Evolutionary conservation across 1,140 invertebrate genomes (phyloP).

Genomic region (Zaprionus camerounensis): DNA sequence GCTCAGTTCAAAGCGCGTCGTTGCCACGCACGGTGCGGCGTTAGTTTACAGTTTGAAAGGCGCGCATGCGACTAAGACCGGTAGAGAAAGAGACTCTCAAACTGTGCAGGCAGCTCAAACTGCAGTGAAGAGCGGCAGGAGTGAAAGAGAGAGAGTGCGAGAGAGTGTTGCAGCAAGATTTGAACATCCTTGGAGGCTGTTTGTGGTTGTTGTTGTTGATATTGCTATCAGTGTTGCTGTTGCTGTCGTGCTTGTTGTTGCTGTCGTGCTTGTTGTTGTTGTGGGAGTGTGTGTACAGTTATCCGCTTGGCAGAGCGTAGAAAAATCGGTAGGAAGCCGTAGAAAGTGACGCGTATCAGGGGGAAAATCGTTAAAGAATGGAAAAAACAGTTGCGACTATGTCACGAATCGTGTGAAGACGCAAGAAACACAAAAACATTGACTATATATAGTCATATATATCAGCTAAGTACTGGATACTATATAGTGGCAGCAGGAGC

Average conservation of each 20-base stretch:
- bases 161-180: constrained; percentile 2
- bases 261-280: constrained; percentile 21
- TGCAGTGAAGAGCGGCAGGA: background rate
- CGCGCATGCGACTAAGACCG: constrained; percentile 8
- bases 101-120: constrained; percentile 16
- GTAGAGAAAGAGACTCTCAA: constrained; percentile 6
- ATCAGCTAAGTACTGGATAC: constrained; percentile 1
- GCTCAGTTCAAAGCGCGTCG: constrained; percentile 70
- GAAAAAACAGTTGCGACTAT: constrained; percentile 58
- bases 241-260: background rate
- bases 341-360: constrained; percentile 49
- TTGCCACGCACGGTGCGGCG: constrained; percentile 52
- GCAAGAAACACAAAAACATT: constrained; percentile 5
- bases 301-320: constrained; percentile 33
- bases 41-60: constrained; percentile 57
- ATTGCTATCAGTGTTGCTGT: background rate
- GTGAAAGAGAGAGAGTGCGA: constrained; percentile 25
- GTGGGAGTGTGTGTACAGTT: constrained; percentile 39
- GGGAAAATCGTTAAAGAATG: constrained; percentile 80
- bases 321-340: constrained; percentile 60
- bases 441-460: constrained; percentile 21
- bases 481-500: background rate
- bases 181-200: constrained; percentile 20
- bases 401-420: constrained; percentile 59
- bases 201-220: background rate